These are phyloP conservation scores for Aphaenogaster rudis DNA, from an alignment of 1,140 invertebrate genomes.

Conservation along the genomic window DNA sequence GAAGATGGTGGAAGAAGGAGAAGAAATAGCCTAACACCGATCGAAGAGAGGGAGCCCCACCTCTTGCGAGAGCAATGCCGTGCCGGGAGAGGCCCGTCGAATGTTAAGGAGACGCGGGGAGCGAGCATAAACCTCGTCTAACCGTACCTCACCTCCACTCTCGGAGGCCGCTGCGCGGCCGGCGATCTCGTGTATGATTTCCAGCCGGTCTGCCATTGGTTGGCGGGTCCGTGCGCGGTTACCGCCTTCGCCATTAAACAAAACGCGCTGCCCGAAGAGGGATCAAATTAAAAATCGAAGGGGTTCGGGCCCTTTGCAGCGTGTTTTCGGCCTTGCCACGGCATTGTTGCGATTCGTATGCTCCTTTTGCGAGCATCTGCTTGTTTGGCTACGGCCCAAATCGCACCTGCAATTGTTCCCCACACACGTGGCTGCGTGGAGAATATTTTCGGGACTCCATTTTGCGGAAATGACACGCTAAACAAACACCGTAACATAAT, in stretches of 20 bases:
- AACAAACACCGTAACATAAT: not conserved
- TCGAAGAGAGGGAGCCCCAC: constrained; percentile 81
- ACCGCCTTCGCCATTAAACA: constrained; percentile 83
- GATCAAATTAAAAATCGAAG: constrained; percentile 77
- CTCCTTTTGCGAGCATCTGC: constrained; percentile 61
- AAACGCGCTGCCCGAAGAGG: constrained; percentile 76
- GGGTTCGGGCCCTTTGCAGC: constrained; percentile 63
- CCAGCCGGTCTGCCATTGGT: constrained; percentile 81
- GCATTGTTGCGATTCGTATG: constrained; percentile 63
- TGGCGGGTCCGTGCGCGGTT: constrained; percentile 77
- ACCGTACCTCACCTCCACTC: constrained; percentile 79
- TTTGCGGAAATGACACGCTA: constrained; percentile 10
- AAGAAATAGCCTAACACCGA: constrained; percentile 77
- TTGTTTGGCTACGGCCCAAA: constrained; percentile 44
- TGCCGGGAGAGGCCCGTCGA: constrained; percentile 83
- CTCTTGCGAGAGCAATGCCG: constrained; percentile 76
- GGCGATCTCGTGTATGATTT: constrained; percentile 84
- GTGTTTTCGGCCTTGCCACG: constrained; percentile 71
- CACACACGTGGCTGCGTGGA: constrained; percentile 14
- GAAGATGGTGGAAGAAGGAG: constrained; percentile 64
- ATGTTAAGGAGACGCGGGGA: constrained; percentile 82
- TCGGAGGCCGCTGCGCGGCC: constrained; percentile 74
- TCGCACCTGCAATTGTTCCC: constrained; percentile 50
- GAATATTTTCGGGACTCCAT: constrained; percentile 13
- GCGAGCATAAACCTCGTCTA: constrained; percentile 79